Base-by-base conservation (phyloP, 2,797 vertebrate genomes). In the Megalops cyprinoides region DNA sequence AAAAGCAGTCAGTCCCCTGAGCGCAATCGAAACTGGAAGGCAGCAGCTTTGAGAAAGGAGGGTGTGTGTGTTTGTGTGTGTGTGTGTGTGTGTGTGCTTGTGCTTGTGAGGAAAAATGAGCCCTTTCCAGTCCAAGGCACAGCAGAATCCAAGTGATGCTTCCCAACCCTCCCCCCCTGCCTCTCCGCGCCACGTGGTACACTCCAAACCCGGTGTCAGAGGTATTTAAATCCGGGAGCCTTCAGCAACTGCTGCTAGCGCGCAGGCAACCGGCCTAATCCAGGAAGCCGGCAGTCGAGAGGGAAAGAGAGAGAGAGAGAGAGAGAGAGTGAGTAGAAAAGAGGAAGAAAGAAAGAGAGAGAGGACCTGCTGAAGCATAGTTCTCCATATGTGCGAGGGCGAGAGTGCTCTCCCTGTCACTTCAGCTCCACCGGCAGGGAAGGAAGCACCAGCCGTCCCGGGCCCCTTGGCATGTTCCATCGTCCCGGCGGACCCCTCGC, bases 401-500 rank as follows among this genome's bases (percentile, higher is more conserved):
- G 20, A 42, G 73, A 75, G 73, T 42, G 73, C 75, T 77, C 56
- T 67, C 74, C 37, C 55, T 75, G 53, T 77, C 48, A 15, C 49
- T 58, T 58, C 74, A 25, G 78, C 31, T 86, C 84, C 84, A 60
- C 60, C 82, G 55, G 86, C 84, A 88, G 90, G 90, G 91, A 91
- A 92, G 89, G 90, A 85, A 83, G 14, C 87, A 86, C 84, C 82
- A 37, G 80, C 82, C 46, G 88, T 91, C 90, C 90, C 91, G 85
- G 91, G 91, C 91, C 91, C 88, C 86, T 87, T 90, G 90, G 86
- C 85, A 90, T 88, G 90, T 93, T 89, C 92, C 92, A 92, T 91
- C 92, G 91, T 92, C 91, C 86, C 85, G 60, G 87, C 85, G 60
- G 86, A 88, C 87, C 89, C 86, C 87, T 74, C 84, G 69, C 86